These are phyloP conservation scores for Uropetala carovei DNA, from an alignment of 2,888 invertebrate species.

Conservation along the genomic window DNA sequence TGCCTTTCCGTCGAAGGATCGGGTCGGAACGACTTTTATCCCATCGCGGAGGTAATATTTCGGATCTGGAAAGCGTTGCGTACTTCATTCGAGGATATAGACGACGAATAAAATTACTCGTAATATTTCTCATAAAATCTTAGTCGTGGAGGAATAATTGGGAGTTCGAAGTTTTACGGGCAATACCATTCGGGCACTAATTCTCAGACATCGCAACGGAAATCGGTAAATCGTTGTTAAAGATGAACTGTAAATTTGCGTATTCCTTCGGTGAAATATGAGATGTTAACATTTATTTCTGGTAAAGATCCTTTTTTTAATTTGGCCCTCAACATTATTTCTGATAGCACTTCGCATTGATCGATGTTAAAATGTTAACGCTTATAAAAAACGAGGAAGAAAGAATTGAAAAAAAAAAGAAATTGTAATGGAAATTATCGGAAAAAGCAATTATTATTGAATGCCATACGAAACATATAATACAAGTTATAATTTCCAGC, in stretches of 20 bases:
- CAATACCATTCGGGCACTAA: not conserved
- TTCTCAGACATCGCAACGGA: not conserved
- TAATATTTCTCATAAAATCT: not conserved
- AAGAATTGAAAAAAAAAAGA: too few species aligned
- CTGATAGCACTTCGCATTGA: too few species aligned
- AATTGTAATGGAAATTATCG: too few species aligned
- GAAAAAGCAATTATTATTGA: too few species aligned
- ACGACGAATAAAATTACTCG: not conserved
- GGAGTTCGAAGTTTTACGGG: not conserved
- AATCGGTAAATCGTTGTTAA: not conserved
- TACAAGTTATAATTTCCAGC: too few species aligned
- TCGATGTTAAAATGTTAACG: too few species aligned
- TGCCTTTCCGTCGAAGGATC: not conserved
- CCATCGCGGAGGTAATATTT: not conserved
- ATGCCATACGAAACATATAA: too few species aligned
- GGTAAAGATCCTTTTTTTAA: too few species aligned
- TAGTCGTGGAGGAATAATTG: not conserved
- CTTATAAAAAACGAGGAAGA: too few species aligned
- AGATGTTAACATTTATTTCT: not conserved
- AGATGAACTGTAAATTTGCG: not conserved
- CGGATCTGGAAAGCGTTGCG: not conserved
- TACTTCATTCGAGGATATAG: not conserved
- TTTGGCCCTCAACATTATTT: too few species aligned
- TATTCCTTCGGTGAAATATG: not conserved
- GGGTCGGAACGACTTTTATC: too few species aligned